These are phyloP conservation scores for Globodera rostochiensis DNA, from an alignment of 1,140 invertebrate genomes.

Conservation along the genomic window DNA sequence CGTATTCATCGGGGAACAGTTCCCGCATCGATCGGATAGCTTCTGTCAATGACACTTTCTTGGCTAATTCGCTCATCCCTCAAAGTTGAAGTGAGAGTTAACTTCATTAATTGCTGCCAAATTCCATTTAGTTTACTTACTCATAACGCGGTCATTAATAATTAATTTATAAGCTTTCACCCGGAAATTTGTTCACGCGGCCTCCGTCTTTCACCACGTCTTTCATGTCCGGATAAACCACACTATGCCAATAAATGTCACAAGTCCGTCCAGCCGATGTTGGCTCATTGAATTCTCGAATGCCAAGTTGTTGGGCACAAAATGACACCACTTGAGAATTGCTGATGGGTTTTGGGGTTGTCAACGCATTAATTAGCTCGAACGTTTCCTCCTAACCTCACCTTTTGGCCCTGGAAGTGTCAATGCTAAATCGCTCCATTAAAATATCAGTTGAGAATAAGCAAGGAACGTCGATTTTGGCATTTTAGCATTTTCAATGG, in stretches of 20 bases:
- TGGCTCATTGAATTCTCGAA: slow-evolving; percentile 41
- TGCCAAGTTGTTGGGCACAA: slow-evolving; percentile 57
- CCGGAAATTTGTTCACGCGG: slow-evolving; percentile 67
- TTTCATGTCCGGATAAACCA: slow-evolving; percentile 66
- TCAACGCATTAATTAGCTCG: not conserved
- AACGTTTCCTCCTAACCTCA: not conserved
- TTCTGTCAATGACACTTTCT: slow-evolving; percentile 68
- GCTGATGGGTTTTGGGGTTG: slow-evolving; percentile 4
- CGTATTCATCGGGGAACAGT: slow-evolving; percentile 68
- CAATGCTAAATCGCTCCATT: slow-evolving; percentile 45
- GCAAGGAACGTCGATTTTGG: no score
- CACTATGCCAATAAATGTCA: slow-evolving; percentile 68
- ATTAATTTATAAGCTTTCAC: slow-evolving; percentile 26
- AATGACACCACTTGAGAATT: slow-evolving; percentile 62
- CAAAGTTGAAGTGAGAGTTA: not conserved
- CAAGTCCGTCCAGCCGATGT: slow-evolving; percentile 60
- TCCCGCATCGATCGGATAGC: slow-evolving; percentile 67
- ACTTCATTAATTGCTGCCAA: no score
- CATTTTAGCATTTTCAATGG: no score
- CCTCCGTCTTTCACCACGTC: slow-evolving; percentile 58
- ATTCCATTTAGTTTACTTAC: no score
- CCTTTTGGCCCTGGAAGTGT: slow-evolving; percentile 59
- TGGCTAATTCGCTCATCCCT: slow-evolving; percentile 69
- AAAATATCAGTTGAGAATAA: no score
- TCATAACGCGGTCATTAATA: not conserved